These are phyloP conservation scores for Rhysida immarginata DNA, from an alignment of 1,140 invertebrate genomes.

Conservation along the genomic window DNA sequence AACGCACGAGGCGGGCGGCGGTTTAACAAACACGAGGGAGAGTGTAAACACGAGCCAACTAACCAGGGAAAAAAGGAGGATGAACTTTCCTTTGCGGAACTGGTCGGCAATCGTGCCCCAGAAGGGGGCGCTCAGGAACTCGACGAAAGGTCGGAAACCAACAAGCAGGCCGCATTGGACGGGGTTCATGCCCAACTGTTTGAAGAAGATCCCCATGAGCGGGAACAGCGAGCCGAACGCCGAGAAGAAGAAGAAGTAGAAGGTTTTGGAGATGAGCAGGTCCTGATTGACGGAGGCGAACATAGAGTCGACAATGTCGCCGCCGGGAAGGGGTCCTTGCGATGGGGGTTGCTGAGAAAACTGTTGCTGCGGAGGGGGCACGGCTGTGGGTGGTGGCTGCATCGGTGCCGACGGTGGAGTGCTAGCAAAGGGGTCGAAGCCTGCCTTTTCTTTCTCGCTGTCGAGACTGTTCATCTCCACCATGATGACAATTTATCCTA, in stretches of 20 bases:
- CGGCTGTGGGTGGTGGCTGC: neutral
- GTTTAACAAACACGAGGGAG: conserved; percentile 85
- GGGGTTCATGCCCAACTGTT: conserved; percentile 94
- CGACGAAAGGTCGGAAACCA: conserved; percentile 86
- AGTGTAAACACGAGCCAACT: conserved; percentile 95
- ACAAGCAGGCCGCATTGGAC: conserved; percentile 83
- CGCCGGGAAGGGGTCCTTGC: conserved; percentile 53
- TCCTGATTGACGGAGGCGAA: conserved; percentile 74
- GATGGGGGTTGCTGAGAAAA: neutral
- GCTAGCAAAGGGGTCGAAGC: neutral
- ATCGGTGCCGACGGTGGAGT: neutral
- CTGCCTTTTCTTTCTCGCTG: neutral
- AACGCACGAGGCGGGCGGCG: conserved; percentile 72
- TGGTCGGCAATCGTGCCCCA: conserved; percentile 91
- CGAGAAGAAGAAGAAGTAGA: conserved; percentile 99
- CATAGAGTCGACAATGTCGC: conserved; percentile 66
- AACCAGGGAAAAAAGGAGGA: conserved; percentile 76
- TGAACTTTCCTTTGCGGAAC: conserved; percentile 42
- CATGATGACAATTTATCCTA: too few species aligned
- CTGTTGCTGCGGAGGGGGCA: neutral
- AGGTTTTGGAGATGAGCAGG: conserved; percentile 81
- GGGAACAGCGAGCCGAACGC: conserved; percentile 97
- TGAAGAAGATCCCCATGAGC: conserved; percentile 96
- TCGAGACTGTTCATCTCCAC: conserved; percentile 7
- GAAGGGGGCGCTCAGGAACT: conserved; percentile 93